phyloP scores from a whole-genome alignment of 1,140 invertebrate genomes.

The Alviniconcha marisindica region DNA sequence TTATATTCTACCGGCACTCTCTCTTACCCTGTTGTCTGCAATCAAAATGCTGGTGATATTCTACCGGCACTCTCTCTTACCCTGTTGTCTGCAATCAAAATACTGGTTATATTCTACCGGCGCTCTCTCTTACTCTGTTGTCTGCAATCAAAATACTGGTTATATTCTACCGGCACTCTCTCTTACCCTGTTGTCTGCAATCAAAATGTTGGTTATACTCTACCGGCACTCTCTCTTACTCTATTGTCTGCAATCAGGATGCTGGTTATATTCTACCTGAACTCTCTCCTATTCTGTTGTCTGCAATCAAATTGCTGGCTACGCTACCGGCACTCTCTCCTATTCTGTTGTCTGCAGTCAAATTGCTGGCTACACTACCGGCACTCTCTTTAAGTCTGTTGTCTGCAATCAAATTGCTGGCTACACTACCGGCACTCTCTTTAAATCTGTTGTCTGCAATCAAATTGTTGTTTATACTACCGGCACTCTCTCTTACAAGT shows the following conservation, averaged over 20 bases:
- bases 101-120: not conserved
- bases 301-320: not conserved
- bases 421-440: not conserved
- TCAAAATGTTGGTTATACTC: not conserved
- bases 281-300: not conserved
- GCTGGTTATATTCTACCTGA: not conserved
- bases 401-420: not conserved
- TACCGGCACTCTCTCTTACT: not conserved
- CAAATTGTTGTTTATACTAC: too few species aligned
- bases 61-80: conserved; percentile 3
- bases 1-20: too few species aligned
- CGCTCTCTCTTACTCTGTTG: not conserved
- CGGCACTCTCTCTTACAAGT: too few species aligned
- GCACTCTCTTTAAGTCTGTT: not conserved
- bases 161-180: not conserved
- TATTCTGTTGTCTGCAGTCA: not conserved
- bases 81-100: not conserved
- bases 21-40: too few species aligned
- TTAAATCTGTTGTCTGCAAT: not conserved
- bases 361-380: not conserved
- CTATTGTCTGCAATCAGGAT: too few species aligned
- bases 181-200: not conserved
- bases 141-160: not conserved
- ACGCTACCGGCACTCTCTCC: not conserved
- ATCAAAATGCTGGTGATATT: too few species aligned